These are phyloP conservation scores for Phataginus tetradactyla DNA, from an alignment of 2,797 vertebrate genomes.

Conservation along the genomic window DNA sequence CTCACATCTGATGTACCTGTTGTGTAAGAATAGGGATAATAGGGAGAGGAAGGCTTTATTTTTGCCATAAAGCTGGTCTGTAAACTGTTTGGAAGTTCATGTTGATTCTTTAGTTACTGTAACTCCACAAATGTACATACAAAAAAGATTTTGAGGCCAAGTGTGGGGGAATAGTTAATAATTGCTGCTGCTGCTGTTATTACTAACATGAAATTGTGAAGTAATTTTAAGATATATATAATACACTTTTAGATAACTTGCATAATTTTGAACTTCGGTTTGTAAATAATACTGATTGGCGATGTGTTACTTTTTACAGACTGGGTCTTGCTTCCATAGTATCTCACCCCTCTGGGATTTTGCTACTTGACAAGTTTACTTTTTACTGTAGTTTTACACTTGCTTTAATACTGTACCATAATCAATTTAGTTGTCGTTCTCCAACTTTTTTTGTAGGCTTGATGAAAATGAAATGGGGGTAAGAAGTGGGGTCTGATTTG, in stretches of 20 bases:
- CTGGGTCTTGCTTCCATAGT: not conserved
- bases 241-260: not conserved
- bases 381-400: not conserved
- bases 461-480: not conserved
- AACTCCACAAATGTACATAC: not conserved
- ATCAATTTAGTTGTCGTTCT: not conserved
- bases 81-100: not conserved
- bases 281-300: not conserved
- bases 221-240: not conserved
- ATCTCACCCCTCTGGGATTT: not conserved
- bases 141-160: not conserved
- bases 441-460: not conserved
- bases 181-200: not conserved
- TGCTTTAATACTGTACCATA: not conserved
- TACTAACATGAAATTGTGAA: not conserved
- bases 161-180: not conserved
- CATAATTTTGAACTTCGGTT: slow-evolving; percentile 4
- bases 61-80: not conserved
- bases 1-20: not conserved
- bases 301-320: not conserved
- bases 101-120: not conserved
- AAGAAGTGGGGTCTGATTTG: not conserved
- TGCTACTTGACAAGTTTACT: slow-evolving; percentile 6
- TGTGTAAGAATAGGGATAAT: not conserved
- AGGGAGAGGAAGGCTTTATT: not conserved